Evolutionary conservation across 2,888 invertebrate genomes (phyloP).

Genomic region (Trachelus troglodyta): DNA sequence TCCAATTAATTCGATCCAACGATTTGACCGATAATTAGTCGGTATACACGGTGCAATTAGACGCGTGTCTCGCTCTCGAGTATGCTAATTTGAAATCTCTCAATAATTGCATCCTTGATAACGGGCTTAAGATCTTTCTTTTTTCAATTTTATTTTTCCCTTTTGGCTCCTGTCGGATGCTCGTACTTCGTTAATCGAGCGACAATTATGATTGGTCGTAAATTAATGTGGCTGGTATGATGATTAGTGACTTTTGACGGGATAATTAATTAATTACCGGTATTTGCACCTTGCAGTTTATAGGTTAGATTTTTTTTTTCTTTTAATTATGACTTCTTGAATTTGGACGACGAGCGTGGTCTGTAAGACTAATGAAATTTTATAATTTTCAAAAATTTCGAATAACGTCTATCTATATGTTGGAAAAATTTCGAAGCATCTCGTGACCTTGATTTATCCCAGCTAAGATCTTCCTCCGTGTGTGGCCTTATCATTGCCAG

Average conservation of each 20-base stretch:
- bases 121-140: neutral
- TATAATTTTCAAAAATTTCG: neutral
- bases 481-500: neutral
- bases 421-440: neutral
- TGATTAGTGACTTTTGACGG: neutral
- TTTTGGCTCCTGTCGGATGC: neutral
- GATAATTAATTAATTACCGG: neutral
- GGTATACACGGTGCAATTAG: neutral
- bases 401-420: fast-evolving
- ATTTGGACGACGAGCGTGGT: neutral
- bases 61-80: neutral
- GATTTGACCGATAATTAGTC: neutral
- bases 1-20: neutral
- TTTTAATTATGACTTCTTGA: neutral
- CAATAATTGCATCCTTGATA: neutral
- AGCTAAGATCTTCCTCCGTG: neutral
- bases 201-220: neutral
- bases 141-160: neutral
- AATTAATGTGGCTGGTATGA: neutral
- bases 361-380: neutral
- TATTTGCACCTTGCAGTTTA: neutral
- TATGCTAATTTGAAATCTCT: neutral
- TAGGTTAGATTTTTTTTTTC: neutral
- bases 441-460: neutral
- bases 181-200: neutral